Evolutionary conservation across 2,888 invertebrate species (phyloP).

Genomic region (Sarcophaga rosellei): DNA sequence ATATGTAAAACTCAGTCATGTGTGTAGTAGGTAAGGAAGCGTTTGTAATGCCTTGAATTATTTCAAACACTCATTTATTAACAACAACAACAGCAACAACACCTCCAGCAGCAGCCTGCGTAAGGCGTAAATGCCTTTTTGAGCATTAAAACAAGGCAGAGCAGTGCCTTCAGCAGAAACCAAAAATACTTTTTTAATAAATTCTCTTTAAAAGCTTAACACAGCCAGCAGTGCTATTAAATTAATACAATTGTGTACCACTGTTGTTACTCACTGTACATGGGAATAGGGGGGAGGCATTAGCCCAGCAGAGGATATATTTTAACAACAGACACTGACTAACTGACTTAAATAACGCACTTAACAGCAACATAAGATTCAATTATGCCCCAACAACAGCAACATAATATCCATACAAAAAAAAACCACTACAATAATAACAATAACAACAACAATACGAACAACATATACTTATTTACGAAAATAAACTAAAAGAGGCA

Average conservation of each 20-base stretch:
- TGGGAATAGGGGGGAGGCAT: background rate
- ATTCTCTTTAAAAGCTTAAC: background rate
- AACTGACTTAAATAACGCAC: conserved; percentile 60
- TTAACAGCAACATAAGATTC: conserved; percentile 61
- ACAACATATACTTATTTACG: background rate
- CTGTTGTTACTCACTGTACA: background rate
- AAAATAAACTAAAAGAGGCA: background rate
- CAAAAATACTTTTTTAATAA: conserved; percentile 21
- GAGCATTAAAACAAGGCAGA: background rate
- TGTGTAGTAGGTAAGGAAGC: background rate
- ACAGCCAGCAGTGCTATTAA: background rate
- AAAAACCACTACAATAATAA: conserved; percentile 9
- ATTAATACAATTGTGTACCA: conserved; percentile 2
- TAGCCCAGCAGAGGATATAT: conserved; percentile 8
- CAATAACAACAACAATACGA: background rate
- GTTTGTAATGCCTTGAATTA: background rate
- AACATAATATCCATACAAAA: background rate
- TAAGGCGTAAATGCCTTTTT: conserved; percentile 6
- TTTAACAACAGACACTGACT: conserved; percentile 40
- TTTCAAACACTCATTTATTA: conserved; percentile 2
- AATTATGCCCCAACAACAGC: conserved; percentile 53
- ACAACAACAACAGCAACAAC: background rate
- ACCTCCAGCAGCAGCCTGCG: no score
- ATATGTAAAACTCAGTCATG: background rate
- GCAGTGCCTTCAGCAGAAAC: background rate